Evolutionary conservation across 2,797 vertebrate genomes (phyloP).

Genomic region (Pseudochromis fuscus): DNA sequence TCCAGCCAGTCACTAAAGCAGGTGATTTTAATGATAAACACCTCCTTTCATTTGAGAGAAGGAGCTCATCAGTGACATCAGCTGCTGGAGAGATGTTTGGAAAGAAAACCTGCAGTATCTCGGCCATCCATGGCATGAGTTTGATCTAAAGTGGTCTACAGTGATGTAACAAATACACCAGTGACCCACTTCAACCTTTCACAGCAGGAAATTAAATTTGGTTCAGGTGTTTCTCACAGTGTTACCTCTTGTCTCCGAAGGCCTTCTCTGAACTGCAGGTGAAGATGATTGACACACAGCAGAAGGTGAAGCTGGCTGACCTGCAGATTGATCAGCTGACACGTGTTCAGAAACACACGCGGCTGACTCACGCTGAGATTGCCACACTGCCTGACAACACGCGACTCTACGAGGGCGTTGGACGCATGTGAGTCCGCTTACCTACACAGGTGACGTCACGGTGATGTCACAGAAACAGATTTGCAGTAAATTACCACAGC

Average conservation of each 20-base stretch:
- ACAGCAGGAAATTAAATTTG: no score
- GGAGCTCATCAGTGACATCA: no score
- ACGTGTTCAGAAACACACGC: constrained; percentile 93
- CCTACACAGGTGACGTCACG: neutral
- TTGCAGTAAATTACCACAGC: no score
- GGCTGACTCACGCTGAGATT: constrained; percentile 91
- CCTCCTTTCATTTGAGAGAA: no score
- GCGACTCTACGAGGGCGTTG: constrained; percentile 95
- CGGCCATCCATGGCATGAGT: no score
- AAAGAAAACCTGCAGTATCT: no score
- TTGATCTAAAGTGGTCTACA: no score
- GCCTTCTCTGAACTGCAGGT: constrained; percentile 95
- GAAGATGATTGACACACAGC: constrained; percentile 97
- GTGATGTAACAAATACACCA: no score
- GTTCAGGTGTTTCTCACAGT: constrained; percentile 1
- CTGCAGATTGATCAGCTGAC: constrained; percentile 95
- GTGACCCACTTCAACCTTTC: no score
- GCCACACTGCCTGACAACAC: constrained; percentile 88
- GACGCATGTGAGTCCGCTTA: constrained; percentile 92
- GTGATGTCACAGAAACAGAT: neutral
- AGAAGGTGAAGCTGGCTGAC: constrained; percentile 95
- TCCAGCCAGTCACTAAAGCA: no score
- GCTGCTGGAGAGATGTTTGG: no score
- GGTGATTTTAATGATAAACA: no score
- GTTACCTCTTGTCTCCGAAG: constrained; percentile 71